A percentile compares a stretch with the other conserved stretches of the same genome.
Evolutionary conservation across 1,140 invertebrate species (phyloP).

Genomic region (Caenorhabditis tropicalis): DNA sequence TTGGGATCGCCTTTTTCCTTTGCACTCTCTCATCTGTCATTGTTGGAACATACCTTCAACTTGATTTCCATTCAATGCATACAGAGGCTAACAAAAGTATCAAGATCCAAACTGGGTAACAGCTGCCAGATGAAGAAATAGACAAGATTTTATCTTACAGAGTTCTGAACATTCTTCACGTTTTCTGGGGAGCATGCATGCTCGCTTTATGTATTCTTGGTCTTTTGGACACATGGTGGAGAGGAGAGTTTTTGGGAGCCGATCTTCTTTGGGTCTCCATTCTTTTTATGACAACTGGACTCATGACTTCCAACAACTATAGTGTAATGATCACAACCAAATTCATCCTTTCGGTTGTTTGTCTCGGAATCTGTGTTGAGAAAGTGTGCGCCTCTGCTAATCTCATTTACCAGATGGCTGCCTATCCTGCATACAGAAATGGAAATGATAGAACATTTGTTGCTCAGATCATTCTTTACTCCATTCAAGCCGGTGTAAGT

Average conservation of each 20-base stretch:
- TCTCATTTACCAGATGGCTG: constrained; percentile 69
- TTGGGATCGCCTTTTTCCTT: constrained; percentile 63
- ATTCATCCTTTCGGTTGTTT: constrained; percentile 64
- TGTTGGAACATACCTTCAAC: constrained; percentile 61
- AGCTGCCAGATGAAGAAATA: neutral
- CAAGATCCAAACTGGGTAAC: constrained; percentile 53
- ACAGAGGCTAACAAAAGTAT: constrained; percentile 33
- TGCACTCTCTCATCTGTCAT: constrained; percentile 62
- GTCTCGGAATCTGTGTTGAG: constrained; percentile 62
- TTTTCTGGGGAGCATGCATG: constrained; percentile 66
- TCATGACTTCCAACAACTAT: constrained; percentile 57
- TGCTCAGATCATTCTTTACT: constrained; percentile 67
- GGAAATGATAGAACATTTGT: constrained; percentile 60
- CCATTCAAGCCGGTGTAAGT: constrained; percentile 63
- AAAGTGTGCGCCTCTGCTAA: constrained; percentile 66
- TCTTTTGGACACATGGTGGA: constrained; percentile 66
- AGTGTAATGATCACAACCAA: constrained; percentile 61
- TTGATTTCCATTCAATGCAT: constrained; percentile 55
- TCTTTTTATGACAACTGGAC: constrained; percentile 65
- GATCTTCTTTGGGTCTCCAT: constrained; percentile 69
- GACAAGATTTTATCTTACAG: constrained; percentile 28
- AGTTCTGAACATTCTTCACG: constrained; percentile 63
- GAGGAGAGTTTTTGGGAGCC: constrained; percentile 69
- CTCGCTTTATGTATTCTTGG: constrained; percentile 66
- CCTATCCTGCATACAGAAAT: constrained; percentile 60